A percentile compares a stretch with the other conserved stretches of the same genome.
Evolutionary conservation across 2,113 vertebrate genomes (phyloP).

Genomic region (Trogon surrucura): DNA sequence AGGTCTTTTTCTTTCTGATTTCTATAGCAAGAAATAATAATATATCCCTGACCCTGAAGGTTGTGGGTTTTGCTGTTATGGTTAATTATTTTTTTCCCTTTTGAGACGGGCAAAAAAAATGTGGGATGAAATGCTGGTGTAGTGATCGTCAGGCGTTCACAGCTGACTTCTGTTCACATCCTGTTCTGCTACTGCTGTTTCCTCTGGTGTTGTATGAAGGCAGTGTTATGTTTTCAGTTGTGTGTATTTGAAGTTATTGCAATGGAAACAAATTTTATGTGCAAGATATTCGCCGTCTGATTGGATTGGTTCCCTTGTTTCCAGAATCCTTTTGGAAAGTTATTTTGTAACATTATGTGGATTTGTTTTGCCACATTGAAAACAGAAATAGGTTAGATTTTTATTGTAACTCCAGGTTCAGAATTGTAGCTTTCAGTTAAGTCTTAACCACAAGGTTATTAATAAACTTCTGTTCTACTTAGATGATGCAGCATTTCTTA

Average conservation of each 20-base stretch:
- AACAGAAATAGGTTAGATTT: not conserved
- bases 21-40: not conserved
- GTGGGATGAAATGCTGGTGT: not conserved
- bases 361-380: not conserved
- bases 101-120: not conserved
- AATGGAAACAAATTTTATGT: not conserved
- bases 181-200: slow-evolving; percentile 5
- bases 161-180: not conserved
- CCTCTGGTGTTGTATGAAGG: not conserved
- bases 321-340: not conserved
- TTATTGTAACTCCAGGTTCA: not conserved
- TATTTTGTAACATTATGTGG: not conserved
- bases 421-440: not conserved
- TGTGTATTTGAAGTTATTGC: not conserved
- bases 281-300: not conserved
- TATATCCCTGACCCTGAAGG: not conserved
- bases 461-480: not conserved
- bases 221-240: not conserved
- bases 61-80: not conserved
- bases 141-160: not conserved
- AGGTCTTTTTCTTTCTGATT: not conserved
- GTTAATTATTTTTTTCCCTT: not conserved
- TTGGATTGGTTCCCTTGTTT: not conserved
- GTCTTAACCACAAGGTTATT: slow-evolving; percentile 1
- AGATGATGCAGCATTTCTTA: not conserved